Conservation (phyloP, 1,140 invertebrate genomes). For the Aphaenogaster ashmeadi region DNA sequence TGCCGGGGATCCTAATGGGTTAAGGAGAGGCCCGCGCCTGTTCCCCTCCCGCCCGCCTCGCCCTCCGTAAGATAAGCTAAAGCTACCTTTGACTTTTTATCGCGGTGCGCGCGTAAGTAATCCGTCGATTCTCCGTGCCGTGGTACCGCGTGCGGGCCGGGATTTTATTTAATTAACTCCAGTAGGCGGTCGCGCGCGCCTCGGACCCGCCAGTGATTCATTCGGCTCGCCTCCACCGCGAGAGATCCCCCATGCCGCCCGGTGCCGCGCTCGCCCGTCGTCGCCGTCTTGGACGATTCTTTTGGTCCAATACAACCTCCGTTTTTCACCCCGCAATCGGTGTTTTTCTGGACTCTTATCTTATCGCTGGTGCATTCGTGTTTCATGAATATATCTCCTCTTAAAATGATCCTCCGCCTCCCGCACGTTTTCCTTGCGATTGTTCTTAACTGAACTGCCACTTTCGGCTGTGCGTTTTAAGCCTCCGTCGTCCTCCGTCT, state of each 20-base stretch:
- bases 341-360: conserved; percentile 58
- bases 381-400: conserved; percentile 28
- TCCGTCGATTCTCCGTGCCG: not conserved
- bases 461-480: not conserved
- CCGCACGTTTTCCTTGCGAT: not conserved
- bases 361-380: conserved; percentile 37
- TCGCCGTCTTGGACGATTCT: conserved; percentile 27
- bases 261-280: conserved; percentile 5
- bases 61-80: not conserved
- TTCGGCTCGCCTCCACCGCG: not conserved
- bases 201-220: not conserved
- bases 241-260: not conserved
- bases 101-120: not conserved
- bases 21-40: conserved; percentile 44
- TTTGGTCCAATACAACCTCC: not conserved
- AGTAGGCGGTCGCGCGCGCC: not conserved
- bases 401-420: conserved; percentile 3
- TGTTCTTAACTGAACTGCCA: not conserved
- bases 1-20: conserved; percentile 65
- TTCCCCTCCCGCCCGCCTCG: not conserved
- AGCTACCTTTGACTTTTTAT: conserved; percentile 47
- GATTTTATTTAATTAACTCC: not conserved
- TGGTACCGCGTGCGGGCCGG: not conserved
- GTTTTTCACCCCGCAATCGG: conserved; percentile 37
- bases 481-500: not conserved